phyloP scores from a whole-genome alignment of 2,797 vertebrate species.

The Craterocephalus amniculus region DNA sequence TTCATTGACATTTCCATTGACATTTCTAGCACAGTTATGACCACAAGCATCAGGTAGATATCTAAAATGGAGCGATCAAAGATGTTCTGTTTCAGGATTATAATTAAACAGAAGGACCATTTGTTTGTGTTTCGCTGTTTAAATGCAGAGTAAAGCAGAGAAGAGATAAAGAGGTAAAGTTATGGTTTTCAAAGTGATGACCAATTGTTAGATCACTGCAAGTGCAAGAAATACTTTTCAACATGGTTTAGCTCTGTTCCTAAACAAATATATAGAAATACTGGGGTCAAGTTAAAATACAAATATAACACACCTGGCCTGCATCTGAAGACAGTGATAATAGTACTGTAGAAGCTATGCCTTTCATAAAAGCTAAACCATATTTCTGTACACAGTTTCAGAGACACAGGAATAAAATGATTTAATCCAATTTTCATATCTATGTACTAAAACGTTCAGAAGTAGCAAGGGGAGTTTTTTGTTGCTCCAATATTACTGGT shows the following conservation, averaged over 20 bases:
- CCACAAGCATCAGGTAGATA: too few species aligned
- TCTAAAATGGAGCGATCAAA: neutral
- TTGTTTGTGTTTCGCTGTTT: too few species aligned
- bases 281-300: neutral
- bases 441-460: too few species aligned
- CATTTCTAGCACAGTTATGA: neutral
- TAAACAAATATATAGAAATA: neutral
- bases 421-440: too few species aligned
- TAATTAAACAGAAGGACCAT: neutral
- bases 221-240: too few species aligned
- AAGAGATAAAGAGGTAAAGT: too few species aligned
- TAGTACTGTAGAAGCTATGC: neutral
- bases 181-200: too few species aligned
- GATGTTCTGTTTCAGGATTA: neutral
- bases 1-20: neutral
- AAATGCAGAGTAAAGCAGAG: too few species aligned
- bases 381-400: neutral
- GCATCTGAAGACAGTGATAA: neutral
- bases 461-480: too few species aligned
- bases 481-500: too few species aligned
- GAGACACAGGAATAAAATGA: neutral
- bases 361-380: neutral
- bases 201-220: too few species aligned
- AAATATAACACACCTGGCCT: neutral
- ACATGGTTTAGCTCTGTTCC: too few species aligned